Evolutionary conservation across 1,140 invertebrate genomes (phyloP).

Genomic region (Papilio helenus): DNA sequence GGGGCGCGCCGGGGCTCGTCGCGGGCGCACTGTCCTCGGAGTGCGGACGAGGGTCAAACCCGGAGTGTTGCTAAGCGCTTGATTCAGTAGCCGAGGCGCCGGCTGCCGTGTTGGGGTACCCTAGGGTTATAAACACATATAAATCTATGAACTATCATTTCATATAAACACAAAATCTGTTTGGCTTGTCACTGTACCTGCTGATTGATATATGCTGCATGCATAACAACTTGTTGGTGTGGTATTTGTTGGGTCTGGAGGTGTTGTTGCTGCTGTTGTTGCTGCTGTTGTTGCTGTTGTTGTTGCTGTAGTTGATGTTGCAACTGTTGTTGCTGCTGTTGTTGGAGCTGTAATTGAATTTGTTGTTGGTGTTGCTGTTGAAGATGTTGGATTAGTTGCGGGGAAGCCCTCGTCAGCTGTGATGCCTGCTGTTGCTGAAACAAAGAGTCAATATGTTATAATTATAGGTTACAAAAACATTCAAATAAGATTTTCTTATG

Average conservation of each 20-base stretch:
- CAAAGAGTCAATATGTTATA: conserved; percentile 37
- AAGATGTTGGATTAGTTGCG: conserved; percentile 74
- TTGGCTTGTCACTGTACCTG: conserved; percentile 3
- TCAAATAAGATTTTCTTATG: not conserved
- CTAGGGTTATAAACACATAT: conserved; percentile 44
- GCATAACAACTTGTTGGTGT: conserved; percentile 77
- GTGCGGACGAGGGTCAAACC: conserved; percentile 67
- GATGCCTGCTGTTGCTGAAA: conserved; percentile 62
- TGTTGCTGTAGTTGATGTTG: conserved; percentile 61
- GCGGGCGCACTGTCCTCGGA: conserved; percentile 61
- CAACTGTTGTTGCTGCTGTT: conserved; percentile 66
- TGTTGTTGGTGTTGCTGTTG: conserved; percentile 74
- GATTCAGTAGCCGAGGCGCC: conserved; percentile 67
- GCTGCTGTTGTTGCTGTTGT: conserved; percentile 59
- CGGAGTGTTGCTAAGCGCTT: conserved; percentile 55
- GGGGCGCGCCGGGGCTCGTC: conserved; percentile 50
- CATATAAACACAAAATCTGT: not conserved
- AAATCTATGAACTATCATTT: conserved; percentile 10
- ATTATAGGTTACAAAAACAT: not conserved
- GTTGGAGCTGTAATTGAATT: conserved; percentile 66
- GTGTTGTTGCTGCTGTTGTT: conserved; percentile 57
- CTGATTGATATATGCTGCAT: conserved; percentile 76
- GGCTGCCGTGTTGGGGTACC: conserved; percentile 57
- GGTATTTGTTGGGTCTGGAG: conserved; percentile 67
- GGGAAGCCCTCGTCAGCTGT: conserved; percentile 67